Conservation (phyloP, 1,140 invertebrate species). For the Ctenoplectra terminalis region DNA sequence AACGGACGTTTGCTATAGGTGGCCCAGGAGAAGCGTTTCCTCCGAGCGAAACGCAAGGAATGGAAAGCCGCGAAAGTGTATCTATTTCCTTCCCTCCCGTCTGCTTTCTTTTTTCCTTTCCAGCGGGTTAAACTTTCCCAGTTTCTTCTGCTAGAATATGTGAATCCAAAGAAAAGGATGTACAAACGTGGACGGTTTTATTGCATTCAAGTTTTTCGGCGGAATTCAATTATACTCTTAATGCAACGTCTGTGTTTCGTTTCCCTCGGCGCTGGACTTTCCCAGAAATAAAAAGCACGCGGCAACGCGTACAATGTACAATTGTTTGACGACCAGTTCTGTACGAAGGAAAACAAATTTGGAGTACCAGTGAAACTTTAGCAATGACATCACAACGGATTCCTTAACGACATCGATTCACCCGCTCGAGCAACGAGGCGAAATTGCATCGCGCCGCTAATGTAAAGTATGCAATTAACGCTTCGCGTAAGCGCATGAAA, state of each 20-base stretch:
- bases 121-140: constrained; percentile 11
- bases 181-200: constrained; percentile 6
- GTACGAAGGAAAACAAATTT: not conserved
- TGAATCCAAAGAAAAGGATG: not conserved
- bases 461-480: constrained; percentile 69
- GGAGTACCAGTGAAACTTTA: not conserved
- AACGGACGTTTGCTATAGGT: constrained; percentile 51
- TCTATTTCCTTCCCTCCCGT: constrained; percentile 5
- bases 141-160: constrained; percentile 1
- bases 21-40: constrained; percentile 37
- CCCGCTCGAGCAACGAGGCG: not conserved
- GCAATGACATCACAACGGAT: constrained; percentile 45
- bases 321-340: not conserved
- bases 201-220: not conserved
- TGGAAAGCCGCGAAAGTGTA: constrained; percentile 35
- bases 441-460: constrained; percentile 21
- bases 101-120: not conserved
- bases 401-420: constrained; percentile 53
- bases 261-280: not conserved
- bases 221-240: constrained; percentile 19
- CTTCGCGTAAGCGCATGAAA: constrained; percentile 16
- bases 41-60: constrained; percentile 16
- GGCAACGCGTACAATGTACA: not conserved
- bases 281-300: not conserved
- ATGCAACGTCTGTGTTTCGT: constrained; percentile 16